Conservation (phyloP, 2,113 vertebrate species). For the Corydoras sp. region DNA sequence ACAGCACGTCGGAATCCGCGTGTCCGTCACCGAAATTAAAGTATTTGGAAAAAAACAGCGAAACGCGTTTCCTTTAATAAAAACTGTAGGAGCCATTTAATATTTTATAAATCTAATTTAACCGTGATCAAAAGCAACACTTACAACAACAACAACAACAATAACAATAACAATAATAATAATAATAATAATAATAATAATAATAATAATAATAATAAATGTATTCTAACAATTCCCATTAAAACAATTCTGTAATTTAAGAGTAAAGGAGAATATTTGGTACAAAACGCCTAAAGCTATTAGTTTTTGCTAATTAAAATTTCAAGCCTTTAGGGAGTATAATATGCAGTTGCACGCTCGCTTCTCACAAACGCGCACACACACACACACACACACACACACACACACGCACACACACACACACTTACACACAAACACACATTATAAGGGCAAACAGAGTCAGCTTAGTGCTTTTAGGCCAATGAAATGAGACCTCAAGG, state of each 20-base stretch:
- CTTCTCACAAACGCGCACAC: conserved; percentile 10
- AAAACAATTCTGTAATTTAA: not conserved
- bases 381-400: conserved; percentile 20
- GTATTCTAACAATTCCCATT: not conserved
- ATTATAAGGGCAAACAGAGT: conserved; percentile 33
- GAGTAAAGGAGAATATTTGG: not conserved
- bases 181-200: not conserved
- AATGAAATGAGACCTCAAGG: conserved; percentile 48
- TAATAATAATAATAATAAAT: not conserved
- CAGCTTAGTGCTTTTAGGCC: conserved; percentile 31
- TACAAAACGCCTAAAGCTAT: not conserved
- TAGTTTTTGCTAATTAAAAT: conserved; percentile 33
- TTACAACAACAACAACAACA: too few relatives aligned
- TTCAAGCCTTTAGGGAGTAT: conserved; percentile 24
- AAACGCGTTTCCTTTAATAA: too few relatives aligned
- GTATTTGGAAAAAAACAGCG: too few relatives aligned
- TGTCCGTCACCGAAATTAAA: too few relatives aligned
- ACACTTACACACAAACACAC: conserved; percentile 8
- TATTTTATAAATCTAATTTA: too few relatives aligned
- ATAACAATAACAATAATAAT: too few relatives aligned
- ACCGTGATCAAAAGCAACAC: too few relatives aligned
- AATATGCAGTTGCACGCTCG: conserved; percentile 30
- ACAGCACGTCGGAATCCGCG: too few relatives aligned
- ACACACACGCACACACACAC: conserved; percentile 6
- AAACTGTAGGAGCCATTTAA: too few relatives aligned